These are phyloP conservation scores for Acropternis orthonyx DNA, from an alignment of 2,797 vertebrate species.

Conservation along the genomic window DNA sequence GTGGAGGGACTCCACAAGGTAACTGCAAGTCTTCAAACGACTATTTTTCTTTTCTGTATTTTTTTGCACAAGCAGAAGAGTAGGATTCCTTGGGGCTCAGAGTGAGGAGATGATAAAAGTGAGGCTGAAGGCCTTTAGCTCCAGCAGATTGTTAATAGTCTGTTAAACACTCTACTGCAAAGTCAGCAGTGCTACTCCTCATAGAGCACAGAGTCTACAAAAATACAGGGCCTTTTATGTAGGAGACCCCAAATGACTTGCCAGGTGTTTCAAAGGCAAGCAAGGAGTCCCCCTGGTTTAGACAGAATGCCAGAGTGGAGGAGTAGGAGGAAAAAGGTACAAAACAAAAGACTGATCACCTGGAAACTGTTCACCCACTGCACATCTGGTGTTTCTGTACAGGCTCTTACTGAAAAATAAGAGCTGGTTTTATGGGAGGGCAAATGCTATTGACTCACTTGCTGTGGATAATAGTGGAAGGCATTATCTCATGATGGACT, in stretches of 20 bases:
- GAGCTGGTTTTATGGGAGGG: neutral
- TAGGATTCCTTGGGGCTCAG: neutral
- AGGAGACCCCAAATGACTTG: neutral
- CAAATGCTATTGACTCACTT: neutral
- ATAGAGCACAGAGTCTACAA: neutral
- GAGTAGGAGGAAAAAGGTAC: neutral
- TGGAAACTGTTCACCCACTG: neutral
- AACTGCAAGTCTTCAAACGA: neutral
- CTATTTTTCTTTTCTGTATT: neutral
- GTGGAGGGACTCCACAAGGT: neutral
- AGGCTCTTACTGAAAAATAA: neutral
- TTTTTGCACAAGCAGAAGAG: neutral
- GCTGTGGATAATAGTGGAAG: neutral
- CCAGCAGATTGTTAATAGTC: neutral
- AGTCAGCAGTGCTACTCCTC: neutral
- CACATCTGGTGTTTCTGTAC: neutral
- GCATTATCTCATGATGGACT: neutral
- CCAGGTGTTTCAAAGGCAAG: conserved; percentile 11
- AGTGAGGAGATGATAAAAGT: neutral
- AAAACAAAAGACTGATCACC: neutral
- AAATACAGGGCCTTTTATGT: neutral
- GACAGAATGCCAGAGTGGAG: neutral
- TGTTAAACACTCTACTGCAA: neutral
- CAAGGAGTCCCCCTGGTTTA: neutral
- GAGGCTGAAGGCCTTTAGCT: conserved; percentile 6